Conservation (phyloP, 2,888 invertebrate genomes). For the Microplitis deprimator region DNA sequence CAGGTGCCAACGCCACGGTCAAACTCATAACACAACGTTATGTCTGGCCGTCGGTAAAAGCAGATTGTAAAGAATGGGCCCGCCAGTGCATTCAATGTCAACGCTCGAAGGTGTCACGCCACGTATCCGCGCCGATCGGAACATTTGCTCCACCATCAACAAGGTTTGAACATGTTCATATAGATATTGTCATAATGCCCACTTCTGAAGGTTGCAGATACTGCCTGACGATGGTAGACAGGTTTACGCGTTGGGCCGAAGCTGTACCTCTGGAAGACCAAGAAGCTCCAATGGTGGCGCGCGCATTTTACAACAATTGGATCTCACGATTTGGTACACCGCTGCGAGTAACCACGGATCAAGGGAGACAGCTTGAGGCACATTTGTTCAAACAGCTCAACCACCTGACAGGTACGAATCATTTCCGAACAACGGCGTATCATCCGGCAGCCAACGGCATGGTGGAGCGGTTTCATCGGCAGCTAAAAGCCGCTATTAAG, state of each 20-base stretch:
- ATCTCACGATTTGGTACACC: slow-evolving; percentile 48
- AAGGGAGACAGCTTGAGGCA: slow-evolving; percentile 52
- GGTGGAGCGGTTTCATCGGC: slow-evolving; percentile 51
- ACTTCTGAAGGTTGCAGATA: slow-evolving; percentile 10
- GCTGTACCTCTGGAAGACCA: slow-evolving; percentile 28
- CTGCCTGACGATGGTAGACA: slow-evolving; percentile 36
- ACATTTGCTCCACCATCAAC: slow-evolving; percentile 11
- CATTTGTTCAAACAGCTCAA: slow-evolving; percentile 45
- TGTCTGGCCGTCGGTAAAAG: slow-evolving; percentile 65
- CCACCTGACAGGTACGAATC: slow-evolving; percentile 22
- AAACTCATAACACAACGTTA: slow-evolving; percentile 61
- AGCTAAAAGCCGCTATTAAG: slow-evolving; percentile 50
- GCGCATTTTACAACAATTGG: slow-evolving; percentile 42
- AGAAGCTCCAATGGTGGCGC: slow-evolving; percentile 48
- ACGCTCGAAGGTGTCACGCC: slow-evolving; percentile 40
- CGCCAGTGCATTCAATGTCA: slow-evolving; percentile 29
- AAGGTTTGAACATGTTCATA: slow-evolving; percentile 34
- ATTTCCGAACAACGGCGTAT: slow-evolving; percentile 40
- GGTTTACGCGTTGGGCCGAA: slow-evolving; percentile 30
- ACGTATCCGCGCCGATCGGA: slow-evolving; percentile 23
- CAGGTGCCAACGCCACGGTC: slow-evolving; percentile 51
- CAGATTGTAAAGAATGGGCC: slow-evolving; percentile 58
- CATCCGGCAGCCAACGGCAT: slow-evolving; percentile 43
- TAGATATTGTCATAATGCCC: slow-evolving; percentile 30
- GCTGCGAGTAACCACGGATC: slow-evolving; percentile 49